phyloP scores from a whole-genome alignment of 2,113 vertebrate species.

The Thamnophis sirtalis region DNA sequence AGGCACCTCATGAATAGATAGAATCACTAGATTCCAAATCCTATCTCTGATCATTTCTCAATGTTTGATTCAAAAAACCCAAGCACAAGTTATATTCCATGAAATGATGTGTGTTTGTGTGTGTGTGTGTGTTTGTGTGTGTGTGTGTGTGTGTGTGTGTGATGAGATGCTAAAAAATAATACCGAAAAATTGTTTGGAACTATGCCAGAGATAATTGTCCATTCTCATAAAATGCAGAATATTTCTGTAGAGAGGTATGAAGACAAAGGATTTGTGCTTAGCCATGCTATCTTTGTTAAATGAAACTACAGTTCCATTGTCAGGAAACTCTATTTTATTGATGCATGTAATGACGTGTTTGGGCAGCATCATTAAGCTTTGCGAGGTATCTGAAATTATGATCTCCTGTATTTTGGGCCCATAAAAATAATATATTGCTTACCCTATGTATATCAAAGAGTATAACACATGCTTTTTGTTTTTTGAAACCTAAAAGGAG shows the following conservation, averaged over 20 bases:
- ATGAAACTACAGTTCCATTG: neutral
- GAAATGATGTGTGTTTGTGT: neutral
- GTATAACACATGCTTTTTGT: neutral
- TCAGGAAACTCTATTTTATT: constrained; percentile 3
- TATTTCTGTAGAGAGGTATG: neutral
- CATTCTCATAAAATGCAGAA: constrained; percentile 8
- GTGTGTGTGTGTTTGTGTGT: too few relatives aligned
- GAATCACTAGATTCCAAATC: neutral
- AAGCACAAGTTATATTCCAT: neutral
- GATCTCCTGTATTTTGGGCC: constrained; percentile 1
- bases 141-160: too few relatives aligned
- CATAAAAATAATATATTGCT: constrained; percentile 29
- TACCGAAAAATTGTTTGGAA: neutral
- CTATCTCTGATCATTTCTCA: neutral
- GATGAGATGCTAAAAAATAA: neutral
- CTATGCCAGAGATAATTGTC: neutral
- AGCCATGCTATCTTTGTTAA: neutral
- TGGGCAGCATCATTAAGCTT: constrained; percentile 11
- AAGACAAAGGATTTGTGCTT: neutral
- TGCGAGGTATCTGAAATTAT: constrained; percentile 35
- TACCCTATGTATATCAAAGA: neutral
- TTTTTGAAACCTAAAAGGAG: neutral
- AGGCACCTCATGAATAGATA: neutral
- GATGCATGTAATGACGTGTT: constrained; percentile 8
- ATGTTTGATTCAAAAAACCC: neutral